Conservation (phyloP, 2,888 invertebrate genomes). For the Chrysomela aeneicollis region DNA sequence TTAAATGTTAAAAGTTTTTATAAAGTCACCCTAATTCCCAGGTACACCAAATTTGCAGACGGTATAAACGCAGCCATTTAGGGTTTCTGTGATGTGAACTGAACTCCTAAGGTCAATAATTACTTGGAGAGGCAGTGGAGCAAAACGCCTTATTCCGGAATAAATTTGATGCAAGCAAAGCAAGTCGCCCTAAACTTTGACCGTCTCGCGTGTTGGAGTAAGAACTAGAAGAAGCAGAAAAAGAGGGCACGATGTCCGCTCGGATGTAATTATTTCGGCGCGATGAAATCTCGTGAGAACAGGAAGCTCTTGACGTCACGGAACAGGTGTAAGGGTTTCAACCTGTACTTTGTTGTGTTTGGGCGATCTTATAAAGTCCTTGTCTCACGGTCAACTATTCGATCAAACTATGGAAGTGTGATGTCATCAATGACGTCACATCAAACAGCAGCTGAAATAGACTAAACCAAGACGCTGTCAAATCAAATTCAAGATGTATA, state of each 20-base stretch:
- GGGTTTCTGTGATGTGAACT: not conserved
- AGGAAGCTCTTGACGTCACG: constrained; percentile 60
- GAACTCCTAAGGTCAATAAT: constrained; percentile 5
- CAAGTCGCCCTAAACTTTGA: constrained; percentile 28
- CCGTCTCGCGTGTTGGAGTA: constrained; percentile 31
- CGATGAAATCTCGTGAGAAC: constrained; percentile 62
- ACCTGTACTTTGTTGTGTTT: constrained; percentile 45
- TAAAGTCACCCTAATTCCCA: no score
- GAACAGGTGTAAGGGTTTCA: constrained; percentile 58
- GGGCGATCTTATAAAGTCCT: not conserved
- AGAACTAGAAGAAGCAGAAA: constrained; percentile 27
- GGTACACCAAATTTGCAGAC: no score
- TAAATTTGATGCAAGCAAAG: constrained; percentile 12
- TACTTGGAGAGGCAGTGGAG: constrained; percentile 12
- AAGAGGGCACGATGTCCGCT: constrained; percentile 49
- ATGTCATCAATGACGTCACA: no score
- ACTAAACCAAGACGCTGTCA: no score
- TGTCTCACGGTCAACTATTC: no score
- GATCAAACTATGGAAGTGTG: no score
- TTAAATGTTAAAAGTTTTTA: no score
- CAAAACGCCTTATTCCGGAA: constrained; percentile 10
- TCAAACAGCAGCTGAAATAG: no score
- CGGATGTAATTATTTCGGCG: constrained; percentile 60
- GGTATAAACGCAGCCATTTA: no score
- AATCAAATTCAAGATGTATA: no score